Base-by-base conservation (phyloP, 2,888 invertebrate genomes). In the Nysson spinosus region DNA sequence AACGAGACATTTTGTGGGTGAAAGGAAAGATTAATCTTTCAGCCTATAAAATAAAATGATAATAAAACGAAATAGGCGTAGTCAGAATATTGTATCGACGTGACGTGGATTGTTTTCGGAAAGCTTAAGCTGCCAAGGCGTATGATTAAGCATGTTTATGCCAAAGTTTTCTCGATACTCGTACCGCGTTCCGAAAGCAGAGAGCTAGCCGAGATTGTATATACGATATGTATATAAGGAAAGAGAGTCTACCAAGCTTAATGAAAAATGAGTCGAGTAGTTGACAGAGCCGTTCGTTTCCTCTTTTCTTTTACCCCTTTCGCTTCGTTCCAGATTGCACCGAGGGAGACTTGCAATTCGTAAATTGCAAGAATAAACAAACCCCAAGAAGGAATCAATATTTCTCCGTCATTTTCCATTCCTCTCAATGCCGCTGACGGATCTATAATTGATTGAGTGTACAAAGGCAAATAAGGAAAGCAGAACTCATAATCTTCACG, bases 221-320 rank as follows among this genome's bases (percentile, higher is more conserved):
- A n/a, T n/a, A n/a, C n/a, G n/a, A n/a, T n/a, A 28, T 47, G 43
- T 35, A 11, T 20, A 22, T 20, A 30, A 35, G 39, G 43, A 20
- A 14, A 24, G 42, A n/a, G 12, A 14, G 14, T 24, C 24, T 37
- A 19, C 16, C 37, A 22, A 28, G 61, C 24, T 56, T 75, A 75
- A 72, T 75, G 75, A 75, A 75, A 75, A 75, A 75, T 72, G 66
- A 61, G 62, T 65, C 47, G 40, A 47, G 55, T 16, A 54, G 56
- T 73, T 72, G 72, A 58, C 65, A 69, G 47, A 57, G n/a, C 43
- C 67, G 43, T 56, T 44, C 46, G 52, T 30, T 35, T 32, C 39
- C n/a, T 11, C 60, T 14, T 35, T 26, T 28, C 28, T 12, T 47
- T 4, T 20, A 17, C 6, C n/a, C 34, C 11, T 14, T 7, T 46